These are phyloP conservation scores for Drosophila insularis DNA, from an alignment of 1,140 invertebrate genomes.

Conservation along the genomic window DNA sequence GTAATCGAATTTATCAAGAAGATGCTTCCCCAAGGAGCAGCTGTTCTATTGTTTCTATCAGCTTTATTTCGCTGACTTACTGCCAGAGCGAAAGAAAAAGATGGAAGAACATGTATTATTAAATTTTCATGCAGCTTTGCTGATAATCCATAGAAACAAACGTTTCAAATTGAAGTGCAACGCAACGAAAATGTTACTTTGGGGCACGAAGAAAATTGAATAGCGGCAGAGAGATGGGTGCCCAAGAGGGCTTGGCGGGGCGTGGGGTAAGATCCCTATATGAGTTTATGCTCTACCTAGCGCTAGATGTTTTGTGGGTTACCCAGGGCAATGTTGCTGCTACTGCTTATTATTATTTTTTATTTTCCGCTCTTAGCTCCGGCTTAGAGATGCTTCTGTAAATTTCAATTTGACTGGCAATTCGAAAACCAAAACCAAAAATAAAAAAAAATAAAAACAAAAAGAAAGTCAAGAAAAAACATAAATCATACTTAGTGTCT, in stretches of 20 bases:
- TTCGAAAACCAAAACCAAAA: slow-evolving; percentile 23
- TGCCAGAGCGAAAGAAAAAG: neutral
- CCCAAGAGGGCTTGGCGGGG: slow-evolving; percentile 14
- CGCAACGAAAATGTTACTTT: slow-evolving; percentile 43
- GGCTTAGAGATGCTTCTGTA: slow-evolving; percentile 44
- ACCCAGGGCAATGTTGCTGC: slow-evolving; percentile 2
- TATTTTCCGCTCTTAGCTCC: neutral
- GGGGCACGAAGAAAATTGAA: slow-evolving; percentile 36
- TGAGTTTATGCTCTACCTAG: neutral
- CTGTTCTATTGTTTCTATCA: neutral
- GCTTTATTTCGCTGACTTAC: neutral
- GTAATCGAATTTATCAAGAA: slow-evolving; percentile 10
- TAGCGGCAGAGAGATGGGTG: slow-evolving; percentile 29
- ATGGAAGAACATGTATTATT: slow-evolving; percentile 53
- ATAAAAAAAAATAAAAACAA: neutral
- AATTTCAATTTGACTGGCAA: slow-evolving; percentile 77
- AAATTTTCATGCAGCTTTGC: slow-evolving; percentile 77
- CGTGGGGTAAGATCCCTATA: neutral
- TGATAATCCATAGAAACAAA: slow-evolving; percentile 72
- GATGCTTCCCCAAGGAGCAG: neutral
- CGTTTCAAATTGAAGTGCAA: slow-evolving; percentile 62
- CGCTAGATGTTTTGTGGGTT: neutral
- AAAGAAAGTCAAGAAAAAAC: slow-evolving; percentile 12
- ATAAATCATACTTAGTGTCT: slow-evolving; percentile 78
- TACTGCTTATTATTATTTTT: slow-evolving; percentile 42